Evolutionary conservation across 2,888 invertebrate genomes (phyloP), one percentile per base, ranked within the genome.

Genomic region (Fissipunctia ypsillon): DNA sequence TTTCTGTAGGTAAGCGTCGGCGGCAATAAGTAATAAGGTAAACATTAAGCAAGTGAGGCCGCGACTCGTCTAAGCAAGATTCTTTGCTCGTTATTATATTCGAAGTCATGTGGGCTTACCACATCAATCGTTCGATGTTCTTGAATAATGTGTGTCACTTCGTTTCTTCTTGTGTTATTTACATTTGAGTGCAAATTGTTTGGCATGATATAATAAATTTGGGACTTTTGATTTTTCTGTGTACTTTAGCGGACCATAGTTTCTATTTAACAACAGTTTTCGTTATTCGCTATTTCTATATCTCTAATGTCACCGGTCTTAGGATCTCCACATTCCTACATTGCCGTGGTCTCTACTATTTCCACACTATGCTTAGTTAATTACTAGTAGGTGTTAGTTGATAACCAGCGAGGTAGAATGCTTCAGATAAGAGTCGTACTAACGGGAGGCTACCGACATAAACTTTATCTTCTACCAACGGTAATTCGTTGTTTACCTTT

Each of bases 21-120:
- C 89, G 90, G 93, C 91, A 92, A 91, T 94, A 94, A 95, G 94
- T 94, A 93, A 93, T 94, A 94, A 93, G 87, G 94, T 94, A 95
- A 95, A 95, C 93, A 95, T 95, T 94, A 91, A 90, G 91, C 91
- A 92, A 93, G 88, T 88, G 87, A 93, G 93, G 92, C 91, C 92
- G 84, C 84, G 88, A 91, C 90, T 90, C 88, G 90, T 88, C 89
- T 82, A 87, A 78, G 81, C 85, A 71, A 89, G 89, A 86, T 89
- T 89, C 87, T 83, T 87, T 73, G 61, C 78, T 83, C 78, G 78
- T 80, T 86, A 86, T 86, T 78, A 86, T n/a, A n/a, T n/a, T 84
- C 80, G 57, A 83, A 67, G 57, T 69, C 61, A n/a, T n/a, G n/a
- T 80, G 45, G 63, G 61, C 72, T n/a, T n/a, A n/a, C 75, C 85